These are phyloP conservation scores for Deilephila porcellus DNA, from an alignment of 2,888 invertebrate genomes.

Conservation along the genomic window DNA sequence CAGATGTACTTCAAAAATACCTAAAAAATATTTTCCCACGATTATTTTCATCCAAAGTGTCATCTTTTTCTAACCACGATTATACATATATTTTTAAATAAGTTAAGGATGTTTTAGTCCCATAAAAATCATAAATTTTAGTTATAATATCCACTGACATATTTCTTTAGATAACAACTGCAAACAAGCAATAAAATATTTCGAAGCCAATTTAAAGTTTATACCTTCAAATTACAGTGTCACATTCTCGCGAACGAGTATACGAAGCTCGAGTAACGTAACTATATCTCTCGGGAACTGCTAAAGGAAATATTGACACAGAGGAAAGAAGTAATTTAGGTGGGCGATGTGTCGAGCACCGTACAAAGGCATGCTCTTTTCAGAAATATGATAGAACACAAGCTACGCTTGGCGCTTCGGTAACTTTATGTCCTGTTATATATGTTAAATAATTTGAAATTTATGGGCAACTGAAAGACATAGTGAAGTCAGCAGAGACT, in stretches of 20 bases:
- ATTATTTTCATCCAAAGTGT: too few relatives aligned
- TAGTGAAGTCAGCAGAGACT: not conserved
- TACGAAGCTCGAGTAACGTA: not conserved
- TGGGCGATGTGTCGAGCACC: not conserved
- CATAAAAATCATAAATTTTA: too few relatives aligned
- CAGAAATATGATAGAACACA: slow-evolving; percentile 22
- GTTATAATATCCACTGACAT: too few relatives aligned
- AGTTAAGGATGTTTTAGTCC: too few relatives aligned
- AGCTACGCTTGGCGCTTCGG: not conserved
- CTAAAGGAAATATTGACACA: slow-evolving; percentile 16
- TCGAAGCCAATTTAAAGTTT: too few relatives aligned
- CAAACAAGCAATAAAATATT: too few relatives aligned
- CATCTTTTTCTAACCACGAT: too few relatives aligned
- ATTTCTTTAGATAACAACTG: too few relatives aligned
- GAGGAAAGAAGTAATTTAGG: slow-evolving; percentile 13
- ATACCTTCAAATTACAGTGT: too few relatives aligned
- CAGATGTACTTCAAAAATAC: not conserved
- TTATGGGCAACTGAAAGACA: not conserved
- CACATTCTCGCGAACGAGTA: not conserved
- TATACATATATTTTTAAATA: too few relatives aligned
- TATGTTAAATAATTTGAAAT: too few relatives aligned
- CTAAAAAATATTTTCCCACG: too few relatives aligned
- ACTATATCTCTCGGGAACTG: not conserved
- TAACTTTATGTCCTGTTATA: not conserved
- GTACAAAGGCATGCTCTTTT: slow-evolving; percentile 11